Evolutionary conservation across 1,140 invertebrate genomes (phyloP).

Genomic region (Chrysomallon squamiferum): DNA sequence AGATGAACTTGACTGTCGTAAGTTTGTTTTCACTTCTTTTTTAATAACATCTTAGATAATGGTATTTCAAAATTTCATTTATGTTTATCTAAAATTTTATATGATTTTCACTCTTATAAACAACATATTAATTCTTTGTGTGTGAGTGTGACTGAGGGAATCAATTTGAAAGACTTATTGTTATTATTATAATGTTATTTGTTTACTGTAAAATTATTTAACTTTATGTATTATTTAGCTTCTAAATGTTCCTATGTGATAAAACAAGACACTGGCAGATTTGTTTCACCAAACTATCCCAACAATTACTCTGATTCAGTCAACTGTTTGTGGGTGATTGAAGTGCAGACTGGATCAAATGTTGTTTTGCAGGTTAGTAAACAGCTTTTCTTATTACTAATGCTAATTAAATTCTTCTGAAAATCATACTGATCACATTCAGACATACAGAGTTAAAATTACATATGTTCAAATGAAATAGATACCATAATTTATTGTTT

Average conservation of each 20-base stretch:
- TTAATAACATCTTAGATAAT: too few relatives aligned
- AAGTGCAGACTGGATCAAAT: constrained; percentile 93
- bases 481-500: too few relatives aligned
- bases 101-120: too few relatives aligned
- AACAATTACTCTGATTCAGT: constrained; percentile 88
- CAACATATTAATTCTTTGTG: too few relatives aligned
- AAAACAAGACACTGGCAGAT: constrained; percentile 80
- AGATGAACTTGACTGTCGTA: constrained; percentile 55
- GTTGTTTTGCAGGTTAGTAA: constrained; percentile 78
- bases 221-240: constrained; percentile 14
- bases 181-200: too few relatives aligned
- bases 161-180: too few relatives aligned
- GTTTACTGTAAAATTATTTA: too few relatives aligned
- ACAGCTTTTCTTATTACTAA: background rate
- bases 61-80: too few relatives aligned
- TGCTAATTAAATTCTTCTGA: background rate
- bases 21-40: constrained; percentile 4
- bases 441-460: too few relatives aligned
- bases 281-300: constrained; percentile 93
- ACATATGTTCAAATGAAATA: too few relatives aligned
- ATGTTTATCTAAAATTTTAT: too few relatives aligned
- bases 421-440: background rate
- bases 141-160: too few relatives aligned
- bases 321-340: constrained; percentile 96
- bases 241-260: constrained; percentile 57